Evolutionary conservation across 2,888 invertebrate species (phyloP).

Genomic region (Aspidiotus rigidus): DNA sequence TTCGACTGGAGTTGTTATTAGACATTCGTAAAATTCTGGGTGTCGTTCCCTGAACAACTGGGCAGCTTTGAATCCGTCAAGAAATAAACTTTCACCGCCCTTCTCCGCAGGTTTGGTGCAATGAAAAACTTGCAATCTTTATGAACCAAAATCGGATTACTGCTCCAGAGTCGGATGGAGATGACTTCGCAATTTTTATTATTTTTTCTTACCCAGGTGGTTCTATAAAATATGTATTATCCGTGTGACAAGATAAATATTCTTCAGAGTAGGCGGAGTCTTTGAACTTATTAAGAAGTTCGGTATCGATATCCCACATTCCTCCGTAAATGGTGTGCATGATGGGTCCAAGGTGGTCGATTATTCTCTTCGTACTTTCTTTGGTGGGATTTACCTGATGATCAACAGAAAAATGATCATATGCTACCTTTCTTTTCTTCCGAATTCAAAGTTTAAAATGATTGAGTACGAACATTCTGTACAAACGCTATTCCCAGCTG

Average conservation of each 20-base stretch:
- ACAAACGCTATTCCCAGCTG: constrained; percentile 48
- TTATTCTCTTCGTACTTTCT: constrained; percentile 49
- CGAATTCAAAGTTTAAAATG: not conserved
- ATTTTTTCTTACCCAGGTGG: constrained; percentile 53
- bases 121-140: constrained; percentile 52
- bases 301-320: constrained; percentile 56
- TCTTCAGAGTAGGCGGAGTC: constrained; percentile 66
- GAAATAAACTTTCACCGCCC: constrained; percentile 65
- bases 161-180: not conserved
- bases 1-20: constrained; percentile 51
- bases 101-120: constrained; percentile 51
- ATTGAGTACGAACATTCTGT: constrained; percentile 39
- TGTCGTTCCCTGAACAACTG: constrained; percentile 41
- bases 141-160: not conserved
- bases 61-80: constrained; percentile 62
- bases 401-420: not conserved
- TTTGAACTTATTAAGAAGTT: constrained; percentile 48
- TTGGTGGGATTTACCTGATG: constrained; percentile 47
- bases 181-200: constrained; percentile 25
- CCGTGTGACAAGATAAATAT: constrained; percentile 62
- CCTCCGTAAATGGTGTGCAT: constrained; percentile 61
- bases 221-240: constrained; percentile 67
- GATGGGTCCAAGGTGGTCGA: constrained; percentile 50
- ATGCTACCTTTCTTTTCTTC: not conserved
- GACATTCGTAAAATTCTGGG: constrained; percentile 52